Evolutionary conservation across 2,888 invertebrate species (phyloP).

Genomic region (Thera britannica): DNA sequence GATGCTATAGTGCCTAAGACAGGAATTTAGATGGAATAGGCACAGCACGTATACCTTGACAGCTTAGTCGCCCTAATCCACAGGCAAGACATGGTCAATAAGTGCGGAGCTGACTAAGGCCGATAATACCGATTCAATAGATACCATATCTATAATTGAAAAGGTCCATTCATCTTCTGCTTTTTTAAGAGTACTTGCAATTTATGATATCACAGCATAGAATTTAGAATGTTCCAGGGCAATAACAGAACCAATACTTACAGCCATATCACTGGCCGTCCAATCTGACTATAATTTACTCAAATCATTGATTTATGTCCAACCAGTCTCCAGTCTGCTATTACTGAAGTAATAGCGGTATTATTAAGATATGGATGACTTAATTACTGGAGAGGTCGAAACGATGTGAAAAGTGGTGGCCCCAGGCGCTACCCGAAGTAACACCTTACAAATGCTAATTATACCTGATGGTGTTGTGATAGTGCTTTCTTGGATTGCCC

Average conservation of each 20-base stretch:
- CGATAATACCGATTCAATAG: too few species aligned
- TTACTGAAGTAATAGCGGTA: conserved; percentile 41
- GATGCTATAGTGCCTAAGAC: too few species aligned
- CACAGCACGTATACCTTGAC: too few species aligned
- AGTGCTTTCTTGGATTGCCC: conserved; percentile 26
- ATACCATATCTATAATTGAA: too few species aligned
- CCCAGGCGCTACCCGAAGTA: conserved; percentile 25
- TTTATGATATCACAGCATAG: too few species aligned
- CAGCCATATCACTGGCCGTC: conserved; percentile 14
- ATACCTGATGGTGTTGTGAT: conserved; percentile 31
- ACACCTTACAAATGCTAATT: conserved; percentile 38
- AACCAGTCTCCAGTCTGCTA: conserved; percentile 32
- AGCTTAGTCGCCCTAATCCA: too few species aligned
- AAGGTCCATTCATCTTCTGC: too few species aligned
- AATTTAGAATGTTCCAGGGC: too few species aligned
- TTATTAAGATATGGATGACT: conserved; percentile 47
- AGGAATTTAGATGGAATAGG: too few species aligned
- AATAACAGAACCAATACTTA: neutral
- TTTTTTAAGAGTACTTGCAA: too few species aligned
- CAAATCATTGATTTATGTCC: conserved; percentile 39
- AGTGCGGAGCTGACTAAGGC: too few species aligned
- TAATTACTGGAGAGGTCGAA: conserved; percentile 40
- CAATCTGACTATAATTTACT: conserved; percentile 23
- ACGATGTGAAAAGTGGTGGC: conserved; percentile 34
- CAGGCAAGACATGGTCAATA: too few species aligned